Percentiles rank a stretch among this genome's conserved stretches.
phyloP scores from a whole-genome alignment of 2,888 invertebrate species.

The Lasius fuliginosus region DNA sequence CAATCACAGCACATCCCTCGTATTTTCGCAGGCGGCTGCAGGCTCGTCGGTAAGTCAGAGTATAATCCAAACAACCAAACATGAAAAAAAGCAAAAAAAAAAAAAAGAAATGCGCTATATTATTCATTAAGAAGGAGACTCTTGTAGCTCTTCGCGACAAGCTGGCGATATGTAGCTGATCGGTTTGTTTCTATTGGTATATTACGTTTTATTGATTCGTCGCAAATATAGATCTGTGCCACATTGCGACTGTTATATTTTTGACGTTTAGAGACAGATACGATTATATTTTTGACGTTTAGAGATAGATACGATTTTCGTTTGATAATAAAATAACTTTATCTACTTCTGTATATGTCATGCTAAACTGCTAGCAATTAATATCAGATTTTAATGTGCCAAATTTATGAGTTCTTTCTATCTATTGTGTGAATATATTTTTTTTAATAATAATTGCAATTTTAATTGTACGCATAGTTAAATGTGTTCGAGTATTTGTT shows the following conservation, averaged over 20 bases:
- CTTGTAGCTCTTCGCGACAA: constrained; percentile 71
- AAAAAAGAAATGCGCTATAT: constrained; percentile 73
- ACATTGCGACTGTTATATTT: constrained; percentile 67
- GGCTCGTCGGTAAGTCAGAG: constrained; percentile 84
- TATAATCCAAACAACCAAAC: constrained; percentile 81
- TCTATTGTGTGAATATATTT: not conserved
- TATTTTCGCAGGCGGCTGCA: constrained; percentile 82
- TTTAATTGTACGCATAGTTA: not conserved
- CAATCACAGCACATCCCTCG: constrained; percentile 84
- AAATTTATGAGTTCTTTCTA: constrained; percentile 20
- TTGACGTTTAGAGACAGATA: constrained; percentile 53
- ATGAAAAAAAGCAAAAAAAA: constrained; percentile 75
- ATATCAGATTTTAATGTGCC: constrained; percentile 9
- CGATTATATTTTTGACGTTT: constrained; percentile 61
- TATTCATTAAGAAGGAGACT: constrained; percentile 74
- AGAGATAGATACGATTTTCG: constrained; percentile 52
- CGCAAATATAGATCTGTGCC: constrained; percentile 67
- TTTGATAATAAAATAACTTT: constrained; percentile 66
- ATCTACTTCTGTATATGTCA: constrained; percentile 67
- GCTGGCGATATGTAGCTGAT: constrained; percentile 71
- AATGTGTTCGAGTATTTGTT: not conserved
- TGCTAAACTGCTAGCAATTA: constrained; percentile 69
- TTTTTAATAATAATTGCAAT: not conserved
- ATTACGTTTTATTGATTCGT: constrained; percentile 68
- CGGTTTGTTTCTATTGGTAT: constrained; percentile 70